Evolutionary conservation across 2,797 vertebrate species (phyloP).

Genomic region (Cottoperca gobio): DNA sequence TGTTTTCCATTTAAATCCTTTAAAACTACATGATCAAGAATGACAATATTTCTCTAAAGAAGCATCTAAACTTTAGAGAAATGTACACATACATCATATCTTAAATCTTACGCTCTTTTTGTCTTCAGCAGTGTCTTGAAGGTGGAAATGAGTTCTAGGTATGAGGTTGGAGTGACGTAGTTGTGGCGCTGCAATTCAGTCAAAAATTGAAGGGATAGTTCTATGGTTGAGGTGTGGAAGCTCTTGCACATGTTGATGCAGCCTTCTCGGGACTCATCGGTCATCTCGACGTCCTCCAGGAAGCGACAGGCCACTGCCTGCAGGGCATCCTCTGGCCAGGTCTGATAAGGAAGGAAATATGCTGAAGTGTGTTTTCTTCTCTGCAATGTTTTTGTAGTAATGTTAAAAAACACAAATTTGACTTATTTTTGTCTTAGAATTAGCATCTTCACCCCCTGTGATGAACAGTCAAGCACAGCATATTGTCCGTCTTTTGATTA

Average conservation of each 20-base stretch:
- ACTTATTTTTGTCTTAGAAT: neutral
- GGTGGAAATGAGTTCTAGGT: slow-evolving; percentile 94
- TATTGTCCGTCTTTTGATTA: neutral
- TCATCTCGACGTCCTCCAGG: slow-evolving; percentile 92
- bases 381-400: neutral
- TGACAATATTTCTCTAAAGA: too few relatives aligned
- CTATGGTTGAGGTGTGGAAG: slow-evolving; percentile 91
- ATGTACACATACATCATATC: neutral
- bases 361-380: neutral
- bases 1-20: too few relatives aligned
- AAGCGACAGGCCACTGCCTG: slow-evolving; percentile 93
- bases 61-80: too few relatives aligned
- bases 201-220: slow-evolving; percentile 85
- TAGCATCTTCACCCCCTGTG: neutral
- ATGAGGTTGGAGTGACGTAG: slow-evolving; percentile 95
- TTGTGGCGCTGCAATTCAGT: slow-evolving; percentile 90
- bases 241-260: slow-evolving; percentile 94
- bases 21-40: too few relatives aligned
- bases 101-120: slow-evolving; percentile 86
- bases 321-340: slow-evolving; percentile 92
- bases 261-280: slow-evolving; percentile 82
- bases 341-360: slow-evolving; percentile 74
- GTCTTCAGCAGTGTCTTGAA: slow-evolving; percentile 89
- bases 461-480: neutral
- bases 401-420: neutral